Percentiles rank a stretch among this genome's conserved stretches.
These are phyloP conservation scores for Molossus molossus DNA, from an alignment of 2,797 vertebrate genomes.

Conservation along the genomic window DNA sequence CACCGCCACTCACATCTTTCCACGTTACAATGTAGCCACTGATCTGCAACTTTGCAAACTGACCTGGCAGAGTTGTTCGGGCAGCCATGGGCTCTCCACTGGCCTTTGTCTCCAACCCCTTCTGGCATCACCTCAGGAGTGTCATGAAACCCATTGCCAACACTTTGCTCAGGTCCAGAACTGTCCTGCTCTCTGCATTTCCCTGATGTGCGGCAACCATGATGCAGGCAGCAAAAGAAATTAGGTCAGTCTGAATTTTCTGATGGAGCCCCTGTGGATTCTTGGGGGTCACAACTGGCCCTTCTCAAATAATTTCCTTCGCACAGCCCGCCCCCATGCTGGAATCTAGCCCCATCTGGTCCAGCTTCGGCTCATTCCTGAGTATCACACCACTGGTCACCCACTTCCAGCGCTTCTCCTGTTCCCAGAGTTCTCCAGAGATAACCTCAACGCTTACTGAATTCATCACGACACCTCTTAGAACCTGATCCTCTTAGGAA, in stretches of 20 bases:
- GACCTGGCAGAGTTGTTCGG: background rate
- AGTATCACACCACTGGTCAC: background rate
- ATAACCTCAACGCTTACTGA: background rate
- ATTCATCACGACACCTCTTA: background rate
- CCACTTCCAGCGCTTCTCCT: background rate
- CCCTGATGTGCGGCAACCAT: background rate
- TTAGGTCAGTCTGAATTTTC: background rate
- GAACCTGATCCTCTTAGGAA: conserved; percentile 53
- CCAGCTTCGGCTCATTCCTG: background rate
- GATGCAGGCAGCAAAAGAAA: background rate
- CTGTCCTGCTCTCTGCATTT: background rate
- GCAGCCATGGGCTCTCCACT: background rate
- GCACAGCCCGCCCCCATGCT: fast-evolving
- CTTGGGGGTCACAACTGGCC: too few relatives aligned
- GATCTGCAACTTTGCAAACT: background rate
- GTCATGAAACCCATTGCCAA: background rate
- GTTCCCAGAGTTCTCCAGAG: background rate
- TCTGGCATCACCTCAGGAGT: background rate
- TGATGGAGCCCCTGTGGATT: background rate
- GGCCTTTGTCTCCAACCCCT: background rate
- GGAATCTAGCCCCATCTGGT: too few relatives aligned
- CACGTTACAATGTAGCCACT: background rate
- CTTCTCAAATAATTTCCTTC: too few relatives aligned
- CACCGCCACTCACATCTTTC: background rate
- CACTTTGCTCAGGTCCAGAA: background rate